Base-by-base conservation (phyloP, 2,797 vertebrate genomes). In the Mormyrus proboscirostris region DNA sequence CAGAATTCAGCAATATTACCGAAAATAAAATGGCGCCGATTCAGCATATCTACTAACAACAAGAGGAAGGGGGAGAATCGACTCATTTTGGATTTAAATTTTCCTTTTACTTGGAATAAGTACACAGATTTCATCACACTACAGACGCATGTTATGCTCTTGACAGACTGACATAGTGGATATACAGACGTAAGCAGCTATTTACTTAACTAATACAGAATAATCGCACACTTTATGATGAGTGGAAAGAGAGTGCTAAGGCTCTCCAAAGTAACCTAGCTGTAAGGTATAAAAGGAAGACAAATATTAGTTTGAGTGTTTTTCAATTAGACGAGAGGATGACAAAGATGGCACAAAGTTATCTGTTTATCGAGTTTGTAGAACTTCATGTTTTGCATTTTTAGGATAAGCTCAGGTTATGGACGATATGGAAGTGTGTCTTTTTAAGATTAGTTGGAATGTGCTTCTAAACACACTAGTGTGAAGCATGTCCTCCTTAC, bases 401-500 rank as follows among this genome's bases (percentile, higher is more conserved):
- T 73, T 16, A 73, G 69, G 69, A 73, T 73, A 14, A 73, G 3
- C 19, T n/a, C 76, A 47, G 38, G 29, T 82, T 47, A 47, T n/a
- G 76, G 38, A 82, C 19, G 44, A n/a, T 82, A n/a, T 19, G 0
- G 76, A 44, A 19, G 38, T 47, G 44, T 82, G 76, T 41, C 4
- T 50, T 16, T n/a, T 84, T 29, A 51, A 84, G 47, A 49, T 49
- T 8, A 83, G 9, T 84, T 49, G 22, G n/a, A 50, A 29, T 50
- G 49, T 50, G 47, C 4, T 51, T 51, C 44, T 22, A 87, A 57
- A 41, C 14, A 38, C 19, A 87, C 50, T 8, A 44, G 19, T 22
- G 38, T 47, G 38, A 19, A 76, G 73, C 73, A 16, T 6, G 5
- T 12, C n/a, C 1, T 29, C 6, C 96, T 92, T 95, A 99, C 98